Percentiles rank a stretch among this genome's conserved stretches.
Evolutionary conservation across 2,888 invertebrate genomes (phyloP).

Genomic region (Caenorhabditis sp.): DNA sequence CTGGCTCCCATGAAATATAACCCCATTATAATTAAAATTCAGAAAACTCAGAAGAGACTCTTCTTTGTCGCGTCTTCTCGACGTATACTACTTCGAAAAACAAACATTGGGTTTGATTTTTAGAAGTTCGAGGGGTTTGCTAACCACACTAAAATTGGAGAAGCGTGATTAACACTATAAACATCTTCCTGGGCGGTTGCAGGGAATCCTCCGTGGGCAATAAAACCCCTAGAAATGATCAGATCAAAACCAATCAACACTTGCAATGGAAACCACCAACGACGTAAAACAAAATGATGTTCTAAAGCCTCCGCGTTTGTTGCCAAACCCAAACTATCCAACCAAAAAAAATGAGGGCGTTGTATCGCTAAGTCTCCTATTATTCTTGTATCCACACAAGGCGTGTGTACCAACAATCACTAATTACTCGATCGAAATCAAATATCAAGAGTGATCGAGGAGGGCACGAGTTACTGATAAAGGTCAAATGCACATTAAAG

Average conservation of each 20-base stretch:
- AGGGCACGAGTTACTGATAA: slow-evolving; percentile 44
- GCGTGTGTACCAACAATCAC: slow-evolving; percentile 22
- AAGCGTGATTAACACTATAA: background rate
- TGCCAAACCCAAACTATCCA: slow-evolving; percentile 18
- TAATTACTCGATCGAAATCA: slow-evolving; percentile 46
- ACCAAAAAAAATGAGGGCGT: slow-evolving; percentile 18
- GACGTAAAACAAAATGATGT: slow-evolving; percentile 39
- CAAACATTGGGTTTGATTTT: background rate
- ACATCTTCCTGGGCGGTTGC: background rate
- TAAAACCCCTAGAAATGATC: slow-evolving; percentile 1
- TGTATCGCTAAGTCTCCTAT: slow-evolving; percentile 2
- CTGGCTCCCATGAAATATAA: slow-evolving; percentile 36
- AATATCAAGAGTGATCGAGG: slow-evolving; percentile 26
- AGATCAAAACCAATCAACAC: slow-evolving; percentile 34
- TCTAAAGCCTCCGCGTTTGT: slow-evolving; percentile 8
- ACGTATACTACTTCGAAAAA: slow-evolving; percentile 6
- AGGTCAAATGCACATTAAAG: slow-evolving; percentile 61
- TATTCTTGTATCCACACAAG: slow-evolving; percentile 14
- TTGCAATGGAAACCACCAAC: slow-evolving; percentile 7
- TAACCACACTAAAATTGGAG: too few relatives aligned
- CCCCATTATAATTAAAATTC: slow-evolving; percentile 38
- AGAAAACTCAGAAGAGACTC: slow-evolving; percentile 1
- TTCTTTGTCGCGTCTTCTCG: background rate
- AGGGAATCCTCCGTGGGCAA: background rate
- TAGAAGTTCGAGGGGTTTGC: too few relatives aligned